Base-by-base conservation (phyloP, 2,797 vertebrate genomes). In the Syncerus caffer region DNA sequence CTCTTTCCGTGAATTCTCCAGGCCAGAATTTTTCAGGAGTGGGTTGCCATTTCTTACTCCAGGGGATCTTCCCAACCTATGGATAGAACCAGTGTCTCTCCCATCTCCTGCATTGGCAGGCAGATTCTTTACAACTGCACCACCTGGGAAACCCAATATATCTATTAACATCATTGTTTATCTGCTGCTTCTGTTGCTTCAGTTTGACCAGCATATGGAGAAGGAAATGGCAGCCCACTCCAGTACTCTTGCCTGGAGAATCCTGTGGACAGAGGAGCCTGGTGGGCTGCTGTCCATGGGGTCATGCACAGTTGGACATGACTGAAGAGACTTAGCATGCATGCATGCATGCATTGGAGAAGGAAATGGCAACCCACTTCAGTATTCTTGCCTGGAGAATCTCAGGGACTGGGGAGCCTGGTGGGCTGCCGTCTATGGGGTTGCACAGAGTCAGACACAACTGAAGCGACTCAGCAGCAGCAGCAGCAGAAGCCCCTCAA, bases 281-380 rank as follows among this genome's bases (percentile, higher is more conserved):
- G 0, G 6, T 31, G 60, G 29, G 60, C 29, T 62, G 29, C 60
- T 62, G 29, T 62, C 60, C 29, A 16, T 62, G 60, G 29, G 14
- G 14, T 31, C 1, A 0, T 14, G 7, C 29, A 62, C 14, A 62
- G 29, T 31, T 7, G 7, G 60, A 62, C 60, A 4, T 0, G 13
- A 62, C 60, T 62, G 7, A 62, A 31, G 29, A 3, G 15, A 62
- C 60, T 31, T 62, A 62, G 60, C 57, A 6, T 58, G 57, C 25
- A 55, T 55, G 19, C 57, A 58, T 58, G 23, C 25, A 62, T 7
- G 29, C 60, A 15, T 31, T 62, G 29, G 60, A 62, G 29, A 62
- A 62, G 60, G 29, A 62, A 62, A 62, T 31, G 15, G 14, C 60
- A 62, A 16, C 60, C 15, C 31, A 64, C 31, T n/a, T 4, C 31